A percentile compares a stretch with the other conserved stretches of the same genome.
Conservation (phyloP, 2,888 invertebrate species). For the Pollenia griseotomentosa region DNA sequence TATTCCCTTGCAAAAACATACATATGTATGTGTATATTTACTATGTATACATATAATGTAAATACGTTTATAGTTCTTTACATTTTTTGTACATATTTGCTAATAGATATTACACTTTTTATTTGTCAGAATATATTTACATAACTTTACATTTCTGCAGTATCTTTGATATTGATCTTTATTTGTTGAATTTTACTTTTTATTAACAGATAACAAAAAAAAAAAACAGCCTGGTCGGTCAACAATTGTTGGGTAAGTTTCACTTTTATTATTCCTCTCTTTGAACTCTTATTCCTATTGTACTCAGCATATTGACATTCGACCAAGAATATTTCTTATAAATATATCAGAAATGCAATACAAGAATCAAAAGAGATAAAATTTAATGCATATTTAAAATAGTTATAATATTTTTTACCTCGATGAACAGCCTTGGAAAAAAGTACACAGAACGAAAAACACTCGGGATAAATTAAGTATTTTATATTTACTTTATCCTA, state of each 20-base stretch:
- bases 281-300: not conserved
- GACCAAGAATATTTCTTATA: not conserved
- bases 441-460: no score
- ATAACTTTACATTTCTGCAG: not conserved
- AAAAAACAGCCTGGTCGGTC: slow-evolving; percentile 8
- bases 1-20: not conserved
- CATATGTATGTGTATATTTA: not conserved
- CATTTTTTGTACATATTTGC: not conserved
- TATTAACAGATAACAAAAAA: slow-evolving; percentile 10
- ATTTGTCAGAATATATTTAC: slow-evolving; percentile 26
- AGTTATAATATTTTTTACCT: not conserved
- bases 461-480: no score
- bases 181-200: not conserved
- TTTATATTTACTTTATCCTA: no score
- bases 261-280: not conserved
- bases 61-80: not conserved
- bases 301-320: slow-evolving; percentile 1
- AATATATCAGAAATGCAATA: not conserved
- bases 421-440: no score
- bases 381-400: not conserved
- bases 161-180: not conserved
- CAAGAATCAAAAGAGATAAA: not conserved
- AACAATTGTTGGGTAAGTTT: slow-evolving; percentile 21
- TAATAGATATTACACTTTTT: not conserved
- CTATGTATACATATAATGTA: not conserved